Evolutionary conservation across 1,140 invertebrate species (phyloP), one percentile per base, ranked within the genome.

Genomic region (Adoxophyes honmai): DNA sequence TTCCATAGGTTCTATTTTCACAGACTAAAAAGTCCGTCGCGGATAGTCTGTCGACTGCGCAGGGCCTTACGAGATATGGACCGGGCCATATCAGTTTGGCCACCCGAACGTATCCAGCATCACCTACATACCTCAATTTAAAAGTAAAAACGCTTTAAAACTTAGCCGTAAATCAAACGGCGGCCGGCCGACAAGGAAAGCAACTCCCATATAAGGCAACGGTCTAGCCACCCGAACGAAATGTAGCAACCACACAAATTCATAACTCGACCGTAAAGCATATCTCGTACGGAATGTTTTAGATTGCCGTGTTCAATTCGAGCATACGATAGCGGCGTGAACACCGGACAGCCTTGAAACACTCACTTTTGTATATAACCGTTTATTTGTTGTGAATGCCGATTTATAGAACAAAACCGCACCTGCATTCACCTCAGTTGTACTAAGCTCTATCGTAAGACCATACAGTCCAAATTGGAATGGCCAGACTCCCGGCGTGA

Each of bases 301-400:
- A 52, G 59, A 59, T 42, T 59, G 57, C 54, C 36, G 52, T 44
- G 33, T 11, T 28, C 57, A 75, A 78, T 72, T 73, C 71, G 68
- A 75, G 61, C 75, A 70, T 57, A 54, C 67, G 59, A 62, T 59
- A 55, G 52, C 53, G 52, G 56, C 59, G 56, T 65, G 64, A 58
- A 55, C 57, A 82, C 70, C 63, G 63, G 78, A 66, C 73, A 75
- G 62, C 82, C 82, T 86, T 86, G 79, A 66, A 42, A 77, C 81
- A 83, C 76, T 83, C 81, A 81, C 81, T 80, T 79, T 75, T 73
- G 70, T 78, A 67, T 55, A 66, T 76, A 75, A 68, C 55, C 53
- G 55, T 57, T 59, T 64, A 59, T 64, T 60, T 60, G 57, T 64
- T 58, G 34, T 60, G 57, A 48, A 60, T 64, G 55, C 37, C 13